Base-by-base conservation (phyloP, 2,113 vertebrate species). In the Pterocles gutturalis region DNA sequence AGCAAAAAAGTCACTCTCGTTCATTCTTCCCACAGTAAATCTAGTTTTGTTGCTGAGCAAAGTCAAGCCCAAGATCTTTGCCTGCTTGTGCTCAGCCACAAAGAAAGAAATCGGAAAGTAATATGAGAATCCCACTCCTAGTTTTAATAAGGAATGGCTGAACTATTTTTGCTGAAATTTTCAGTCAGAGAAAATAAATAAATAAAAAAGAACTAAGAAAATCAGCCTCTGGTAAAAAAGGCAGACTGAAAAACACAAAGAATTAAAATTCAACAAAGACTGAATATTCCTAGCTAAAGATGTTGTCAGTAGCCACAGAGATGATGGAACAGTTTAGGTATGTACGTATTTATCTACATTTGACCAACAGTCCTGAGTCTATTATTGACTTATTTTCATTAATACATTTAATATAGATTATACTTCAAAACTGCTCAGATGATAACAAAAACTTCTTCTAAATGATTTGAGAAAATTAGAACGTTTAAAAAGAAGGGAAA, bases 291-390 rank as follows among this genome's bases (percentile, higher is more conserved):
- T 66, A 57, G 8, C 8, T 61, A 61, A 77, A 81, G 16, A n/a
- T 43, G 5, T 36, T 78, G 9, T 18, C 45, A 54, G 24, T 49
- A 65, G 5, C 29, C 22, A 57, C 48, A 73, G 7, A 83, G 18
- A 62, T 24, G 21, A 53, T 13, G 5, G 12, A 87, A 77, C 15
- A n/a, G 0, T 78, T 81, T 78, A 31, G 17, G 7, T 61, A 55
- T 0, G 0, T 48, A 25, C 41, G 0, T 26, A 24, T 75, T 6
- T 28, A 54, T 24, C 1, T 62, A 4, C 76, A 57, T 73, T 51
- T 85, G 5, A 58, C 51, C 76, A 69, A n/a, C 2, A 33, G 51
- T 65, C 9, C 26, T 43, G 16, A 64, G 51, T 31, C 4, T 58
- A 46, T 67, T 38, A 51, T 48, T 78, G 13, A 49, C 18, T 60